Base-by-base conservation (phyloP, 2,888 invertebrate genomes). In the Drosophila paramelanica region DNA sequence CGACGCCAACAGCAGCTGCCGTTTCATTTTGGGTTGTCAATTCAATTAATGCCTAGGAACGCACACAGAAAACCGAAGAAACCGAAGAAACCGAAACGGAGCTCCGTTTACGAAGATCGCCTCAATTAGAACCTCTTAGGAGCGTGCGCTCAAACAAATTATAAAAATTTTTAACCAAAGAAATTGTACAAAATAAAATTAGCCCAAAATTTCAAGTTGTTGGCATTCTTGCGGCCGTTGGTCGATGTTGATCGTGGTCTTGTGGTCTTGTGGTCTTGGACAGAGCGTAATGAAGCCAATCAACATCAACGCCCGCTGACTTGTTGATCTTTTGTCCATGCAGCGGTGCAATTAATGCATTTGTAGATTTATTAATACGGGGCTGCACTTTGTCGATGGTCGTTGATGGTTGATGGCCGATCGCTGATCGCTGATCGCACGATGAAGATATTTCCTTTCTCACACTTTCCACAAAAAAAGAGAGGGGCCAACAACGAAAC, bases 361-460 rank as follows among this genome's bases (percentile, higher is more conserved):
- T 79, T 79, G 79, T 79, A 73, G 77, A 79, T 79, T 79, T 79
- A 79, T 79, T 79, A 79, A 79, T 79, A 79, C 76, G 73, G 73
- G 65, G 77, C 81, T 81, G 87, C 83, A 81, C 83, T 81, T 81
- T 65, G 67, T 77, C 61, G 68, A 57, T 71, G 82, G 79, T 81
- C 67, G 67, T 77, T 58, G 68, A 57, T 71, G 82, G 79, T 46
- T 68, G 83, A 79, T 74, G 64, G 75, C 2, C 60, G 79, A 70
- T 72, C 76, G 80, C 11, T 67, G 75, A 59, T 74, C 75, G 76
- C 59, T 65, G 82, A 83, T 83, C 87, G 87, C 71, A 70, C 87
- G 84, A 84, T 84, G 80, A 81, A 84, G 83, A 84, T 84, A 84
- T 84, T 88, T 85, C 88, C 84, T 85, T 85, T 85, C 84, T 85